Percentiles rank a stretch among this genome's conserved stretches.
These are phyloP conservation scores for Drosophila dunni DNA, from an alignment of 1,140 invertebrate genomes.

Conservation along the genomic window DNA sequence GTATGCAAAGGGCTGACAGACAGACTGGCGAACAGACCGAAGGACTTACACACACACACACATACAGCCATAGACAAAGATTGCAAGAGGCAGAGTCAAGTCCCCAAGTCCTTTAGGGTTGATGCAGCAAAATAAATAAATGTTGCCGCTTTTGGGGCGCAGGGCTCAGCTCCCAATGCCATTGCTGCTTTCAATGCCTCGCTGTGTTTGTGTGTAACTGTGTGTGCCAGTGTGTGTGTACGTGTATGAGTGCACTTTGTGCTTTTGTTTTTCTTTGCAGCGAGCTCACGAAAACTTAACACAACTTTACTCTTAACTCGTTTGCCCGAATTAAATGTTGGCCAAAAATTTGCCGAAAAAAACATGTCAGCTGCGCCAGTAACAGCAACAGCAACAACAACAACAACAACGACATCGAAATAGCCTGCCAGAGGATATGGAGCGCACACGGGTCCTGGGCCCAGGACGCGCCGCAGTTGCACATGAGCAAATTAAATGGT, in stretches of 20 bases:
- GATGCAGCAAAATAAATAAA: constrained; percentile 79
- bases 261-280: constrained; percentile 74
- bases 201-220: not conserved
- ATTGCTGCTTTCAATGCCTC: not conserved
- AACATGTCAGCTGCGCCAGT: constrained; percentile 76
- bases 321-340: constrained; percentile 81
- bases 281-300: constrained; percentile 74
- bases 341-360: constrained; percentile 71
- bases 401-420: not conserved
- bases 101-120: constrained; percentile 60
- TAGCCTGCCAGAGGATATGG: constrained; percentile 39
- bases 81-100: constrained; percentile 24
- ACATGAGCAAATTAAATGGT: constrained; percentile 82
- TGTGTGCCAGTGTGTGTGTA: not conserved
- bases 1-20: constrained; percentile 67
- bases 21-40: constrained; percentile 19
- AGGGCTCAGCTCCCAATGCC: constrained; percentile 21
- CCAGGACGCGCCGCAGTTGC: constrained; percentile 63
- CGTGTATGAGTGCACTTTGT: constrained; percentile 45
- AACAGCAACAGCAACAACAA: constrained; percentile 39
- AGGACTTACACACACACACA: not conserved
- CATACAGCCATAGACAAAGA: constrained; percentile 28
- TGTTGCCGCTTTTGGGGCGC: constrained; percentile 65
- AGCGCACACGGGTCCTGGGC: constrained; percentile 32
- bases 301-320: constrained; percentile 82